Conservation (phyloP, 1,140 invertebrate species). For the Rhagoletis pomonella region DNA sequence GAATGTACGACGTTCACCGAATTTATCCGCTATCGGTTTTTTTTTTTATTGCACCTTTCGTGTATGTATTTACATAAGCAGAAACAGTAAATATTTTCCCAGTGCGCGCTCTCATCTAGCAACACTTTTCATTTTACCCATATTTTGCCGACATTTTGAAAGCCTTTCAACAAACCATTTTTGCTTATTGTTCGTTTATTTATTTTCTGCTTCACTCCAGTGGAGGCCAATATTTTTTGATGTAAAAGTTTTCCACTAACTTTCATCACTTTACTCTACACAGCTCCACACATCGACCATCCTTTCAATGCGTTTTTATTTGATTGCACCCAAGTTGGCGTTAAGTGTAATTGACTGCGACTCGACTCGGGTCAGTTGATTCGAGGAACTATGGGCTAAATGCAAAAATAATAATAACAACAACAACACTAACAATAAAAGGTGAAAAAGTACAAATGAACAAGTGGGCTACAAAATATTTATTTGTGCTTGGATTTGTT, state of each 20-base stretch:
- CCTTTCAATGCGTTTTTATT: slow-evolving; percentile 36
- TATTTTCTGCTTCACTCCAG: neutral
- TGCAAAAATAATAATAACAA: slow-evolving; percentile 28
- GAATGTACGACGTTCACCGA: too few relatives aligned
- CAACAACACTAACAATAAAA: neutral
- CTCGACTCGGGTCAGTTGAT: slow-evolving; percentile 28
- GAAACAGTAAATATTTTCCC: too few relatives aligned
- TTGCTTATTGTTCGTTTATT: neutral
- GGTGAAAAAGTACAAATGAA: neutral
- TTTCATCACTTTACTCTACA: neutral
- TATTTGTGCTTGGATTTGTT: slow-evolving; percentile 20
- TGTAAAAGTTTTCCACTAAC: slow-evolving; percentile 15
- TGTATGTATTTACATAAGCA: too few relatives aligned
- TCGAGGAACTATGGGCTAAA: neutral
- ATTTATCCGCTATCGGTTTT: too few relatives aligned
- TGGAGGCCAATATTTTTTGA: slow-evolving; percentile 22
- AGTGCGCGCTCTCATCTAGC: too few relatives aligned
- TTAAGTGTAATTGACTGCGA: slow-evolving; percentile 44
- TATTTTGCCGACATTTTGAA: slow-evolving; percentile 5
- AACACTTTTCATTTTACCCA: too few relatives aligned
- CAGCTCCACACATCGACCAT: slow-evolving; percentile 6
- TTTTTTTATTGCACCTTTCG: too few relatives aligned
- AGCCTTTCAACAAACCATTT: neutral
- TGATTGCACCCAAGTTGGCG: slow-evolving; percentile 32
- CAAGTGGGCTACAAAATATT: neutral